Evolutionary conservation across 2,113 vertebrate species (phyloP).

Genomic region (Dermatemys mawii): DNA sequence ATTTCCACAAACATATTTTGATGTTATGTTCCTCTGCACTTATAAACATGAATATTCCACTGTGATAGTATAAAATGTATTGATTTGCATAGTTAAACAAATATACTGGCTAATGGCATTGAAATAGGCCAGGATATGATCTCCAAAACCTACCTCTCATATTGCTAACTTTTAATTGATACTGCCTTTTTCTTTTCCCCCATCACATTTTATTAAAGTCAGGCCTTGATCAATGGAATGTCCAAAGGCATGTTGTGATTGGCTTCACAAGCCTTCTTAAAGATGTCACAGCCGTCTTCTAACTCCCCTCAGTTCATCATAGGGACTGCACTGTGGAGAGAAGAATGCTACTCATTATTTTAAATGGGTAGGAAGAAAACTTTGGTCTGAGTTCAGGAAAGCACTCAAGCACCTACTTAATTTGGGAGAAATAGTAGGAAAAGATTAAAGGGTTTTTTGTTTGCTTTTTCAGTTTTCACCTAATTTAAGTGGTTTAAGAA

Average conservation of each 20-base stretch:
- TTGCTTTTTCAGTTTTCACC: neutral
- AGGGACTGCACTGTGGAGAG: neutral
- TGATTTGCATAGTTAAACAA: neutral
- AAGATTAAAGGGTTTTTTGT: neutral
- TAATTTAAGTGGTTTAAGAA: neutral
- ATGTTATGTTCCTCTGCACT: neutral
- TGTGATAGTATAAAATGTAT: neutral
- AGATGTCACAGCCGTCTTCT: neutral
- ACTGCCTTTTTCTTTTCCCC: neutral
- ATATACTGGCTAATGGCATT: neutral
- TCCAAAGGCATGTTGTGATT: neutral
- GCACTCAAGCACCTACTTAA: neutral
- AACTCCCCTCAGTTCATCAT: neutral
- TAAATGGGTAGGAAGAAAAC: rapidly evolving
- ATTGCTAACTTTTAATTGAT: neutral
- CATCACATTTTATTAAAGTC: neutral
- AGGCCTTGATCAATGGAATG: neutral
- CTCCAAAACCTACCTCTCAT: neutral
- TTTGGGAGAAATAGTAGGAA: neutral
- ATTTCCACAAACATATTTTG: neutral
- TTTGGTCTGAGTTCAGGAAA: neutral
- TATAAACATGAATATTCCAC: rapidly evolving
- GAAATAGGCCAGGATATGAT: neutral
- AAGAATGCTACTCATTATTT: neutral
- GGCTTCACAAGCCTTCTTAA: neutral